phyloP scores from a whole-genome alignment of 2,113 vertebrate species.

The Planiliza haematocheilus region DNA sequence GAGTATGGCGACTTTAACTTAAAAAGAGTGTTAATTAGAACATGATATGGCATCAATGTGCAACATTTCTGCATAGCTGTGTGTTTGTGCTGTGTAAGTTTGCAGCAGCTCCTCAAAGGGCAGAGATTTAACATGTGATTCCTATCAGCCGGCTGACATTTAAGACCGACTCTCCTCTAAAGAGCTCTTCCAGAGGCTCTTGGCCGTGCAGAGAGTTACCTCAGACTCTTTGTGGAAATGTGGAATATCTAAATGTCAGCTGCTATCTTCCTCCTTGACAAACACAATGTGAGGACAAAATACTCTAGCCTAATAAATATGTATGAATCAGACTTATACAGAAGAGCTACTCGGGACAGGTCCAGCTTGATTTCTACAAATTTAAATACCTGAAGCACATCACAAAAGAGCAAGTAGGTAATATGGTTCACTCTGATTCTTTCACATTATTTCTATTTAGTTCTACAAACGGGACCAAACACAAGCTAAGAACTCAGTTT shows the following conservation, averaged over 20 bases:
- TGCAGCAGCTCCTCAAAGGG: conserved; percentile 34
- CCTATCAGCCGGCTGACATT: conserved; percentile 64
- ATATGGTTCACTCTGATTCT: conserved; percentile 3
- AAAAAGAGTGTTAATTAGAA: conserved; percentile 28
- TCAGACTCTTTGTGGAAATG: conserved; percentile 35
- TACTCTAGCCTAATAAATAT: conserved; percentile 44
- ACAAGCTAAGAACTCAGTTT: conserved; percentile 8
- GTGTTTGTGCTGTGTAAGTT: conserved; percentile 29
- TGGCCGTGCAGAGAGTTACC: conserved; percentile 35
- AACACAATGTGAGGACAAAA: conserved; percentile 41
- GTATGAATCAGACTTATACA: conserved; percentile 15
- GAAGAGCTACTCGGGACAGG: conserved; percentile 3
- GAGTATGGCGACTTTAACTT: conserved; percentile 23
- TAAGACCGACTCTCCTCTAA: conserved; percentile 17
- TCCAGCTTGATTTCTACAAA: conserved; percentile 4
- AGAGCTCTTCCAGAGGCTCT: conserved; percentile 48
- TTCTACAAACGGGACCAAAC: conserved; percentile 11
- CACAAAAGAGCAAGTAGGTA: conserved; percentile 12
- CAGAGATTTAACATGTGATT: conserved; percentile 47
- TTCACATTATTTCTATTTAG: conserved; percentile 10
- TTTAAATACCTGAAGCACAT: conserved; percentile 9
- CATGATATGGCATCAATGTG: not conserved
- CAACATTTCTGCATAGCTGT: not conserved
- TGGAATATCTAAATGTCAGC: conserved; percentile 55
- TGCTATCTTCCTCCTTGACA: conserved; percentile 36